Evolutionary conservation across 2,888 invertebrate genomes (phyloP), one percentile per base, ranked within the genome.

Genomic region (Melikaiella ostensackeni): DNA sequence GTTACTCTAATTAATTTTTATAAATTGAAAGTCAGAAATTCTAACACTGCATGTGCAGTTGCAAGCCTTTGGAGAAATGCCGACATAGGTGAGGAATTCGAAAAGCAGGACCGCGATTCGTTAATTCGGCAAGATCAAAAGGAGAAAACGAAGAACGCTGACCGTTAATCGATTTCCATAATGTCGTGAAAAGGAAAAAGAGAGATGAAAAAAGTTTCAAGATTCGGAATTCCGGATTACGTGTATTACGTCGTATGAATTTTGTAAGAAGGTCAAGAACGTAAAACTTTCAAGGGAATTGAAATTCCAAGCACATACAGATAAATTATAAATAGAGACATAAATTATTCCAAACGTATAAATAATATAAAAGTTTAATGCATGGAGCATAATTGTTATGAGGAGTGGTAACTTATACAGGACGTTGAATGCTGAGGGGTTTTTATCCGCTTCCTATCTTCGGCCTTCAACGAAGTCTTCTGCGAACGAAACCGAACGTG

Each of bases 161-260:
- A 66, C 66, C 66, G 66, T 66, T 66, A 66, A 66, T 66, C 42
- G 66, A 66, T 66, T 66, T 66, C 66, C 66, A 66, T 66, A 66
- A 66, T 42, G 24, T 46, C 21, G 27, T 21, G 27, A 7, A 27
- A 66, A 24, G 7, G 19, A 24, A 7, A 66, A 16, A 66, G 8
- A 24, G 19, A 27, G 62, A 62, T 62, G 62, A 33, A 62, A 35
- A 62, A 62, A 24, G 61, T 62, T 33, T 62, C 62, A 7, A 6
- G 30, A 33, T n/a, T 62, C 33, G 62, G 30, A 62, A 16, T 62
- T 62, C 27, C 30, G 61, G 9, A 62, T 33, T 62, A 62, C 30
- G 62, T 24, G 19, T 57, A 57, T 57, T n/a, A 24, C 55, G 55
- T 57, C n/a, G 3, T 19, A 33, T 9, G 19, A 62, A 6, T 62